These are phyloP conservation scores for Halictus quadricinctus DNA, from an alignment of 2,888 invertebrate species.

Conservation along the genomic window DNA sequence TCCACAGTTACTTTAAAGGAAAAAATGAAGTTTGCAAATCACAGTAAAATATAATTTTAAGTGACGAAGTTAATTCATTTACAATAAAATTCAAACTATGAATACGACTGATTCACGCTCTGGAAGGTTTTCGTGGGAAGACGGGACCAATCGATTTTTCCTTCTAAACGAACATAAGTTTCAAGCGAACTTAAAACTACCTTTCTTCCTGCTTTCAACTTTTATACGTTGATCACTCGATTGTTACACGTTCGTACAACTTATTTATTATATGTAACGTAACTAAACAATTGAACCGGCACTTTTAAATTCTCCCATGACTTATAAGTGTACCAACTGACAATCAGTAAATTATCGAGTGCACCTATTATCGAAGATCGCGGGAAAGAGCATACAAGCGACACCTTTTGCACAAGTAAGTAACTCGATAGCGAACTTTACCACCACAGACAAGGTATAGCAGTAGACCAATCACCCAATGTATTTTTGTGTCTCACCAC, in stretches of 20 bases:
- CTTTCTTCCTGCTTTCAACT: background rate
- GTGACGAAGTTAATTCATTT: background rate
- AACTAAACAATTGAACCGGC: background rate
- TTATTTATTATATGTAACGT: background rate
- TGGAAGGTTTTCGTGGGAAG: background rate
- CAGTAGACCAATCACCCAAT: no score
- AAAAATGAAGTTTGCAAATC: background rate
- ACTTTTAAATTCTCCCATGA: slow-evolving; percentile 14
- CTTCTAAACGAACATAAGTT: slow-evolving; percentile 5
- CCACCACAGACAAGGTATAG: no score
- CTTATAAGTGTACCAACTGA: background rate
- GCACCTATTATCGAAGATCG: slow-evolving; percentile 11
- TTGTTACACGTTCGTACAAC: no score
- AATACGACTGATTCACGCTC: slow-evolving; percentile 1
- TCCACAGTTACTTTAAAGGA: background rate
- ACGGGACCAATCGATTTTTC: slow-evolving; percentile 21
- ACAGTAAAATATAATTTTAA: background rate
- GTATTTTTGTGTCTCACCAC: no score
- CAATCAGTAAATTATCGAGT: slow-evolving; percentile 13
- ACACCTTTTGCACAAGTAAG: slow-evolving; percentile 19
- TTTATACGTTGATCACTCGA: background rate
- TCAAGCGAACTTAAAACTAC: background rate
- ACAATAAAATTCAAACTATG: background rate
- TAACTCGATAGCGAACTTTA: background rate
- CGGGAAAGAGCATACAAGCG: slow-evolving; percentile 13